Conservation (phyloP, 2,797 vertebrate species). For the Mallotus villosus region DNA sequence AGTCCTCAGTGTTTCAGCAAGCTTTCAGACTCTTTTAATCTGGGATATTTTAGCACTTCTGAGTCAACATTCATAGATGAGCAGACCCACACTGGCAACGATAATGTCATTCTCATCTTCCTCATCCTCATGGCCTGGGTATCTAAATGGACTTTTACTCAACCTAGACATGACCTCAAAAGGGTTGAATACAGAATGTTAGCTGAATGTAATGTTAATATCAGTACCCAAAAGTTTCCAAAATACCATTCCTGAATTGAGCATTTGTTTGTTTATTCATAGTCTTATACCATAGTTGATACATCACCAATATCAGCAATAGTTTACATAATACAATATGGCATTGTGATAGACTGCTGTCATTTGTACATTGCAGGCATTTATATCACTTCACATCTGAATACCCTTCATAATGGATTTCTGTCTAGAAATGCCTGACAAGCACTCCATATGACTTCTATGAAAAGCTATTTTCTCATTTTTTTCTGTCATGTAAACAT, state of each 20-base stretch:
- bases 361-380: background rate
- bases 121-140: background rate
- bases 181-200: background rate
- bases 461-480: background rate
- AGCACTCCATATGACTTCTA: too few species aligned
- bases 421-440: too few species aligned
- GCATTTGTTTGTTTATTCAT: too few species aligned
- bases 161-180: background rate
- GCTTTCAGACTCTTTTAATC: conserved; percentile 43
- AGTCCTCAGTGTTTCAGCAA: conserved; percentile 50
- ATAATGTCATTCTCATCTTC: background rate
- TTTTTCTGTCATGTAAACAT: background rate
- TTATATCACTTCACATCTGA: too few species aligned
- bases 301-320: too few species aligned
- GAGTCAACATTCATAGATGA: too few species aligned
- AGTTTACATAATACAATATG: background rate
- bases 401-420: too few species aligned
- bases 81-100: too few species aligned
- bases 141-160: background rate
- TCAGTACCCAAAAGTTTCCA: too few species aligned
- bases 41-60: conserved; percentile 9
- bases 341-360: background rate
- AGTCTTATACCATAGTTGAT: too few species aligned
- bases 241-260: too few species aligned
- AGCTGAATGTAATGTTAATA: too few species aligned